phyloP scores from a whole-genome alignment of 2,797 vertebrate species.

The Enteromius afrohamiltoni region DNA sequence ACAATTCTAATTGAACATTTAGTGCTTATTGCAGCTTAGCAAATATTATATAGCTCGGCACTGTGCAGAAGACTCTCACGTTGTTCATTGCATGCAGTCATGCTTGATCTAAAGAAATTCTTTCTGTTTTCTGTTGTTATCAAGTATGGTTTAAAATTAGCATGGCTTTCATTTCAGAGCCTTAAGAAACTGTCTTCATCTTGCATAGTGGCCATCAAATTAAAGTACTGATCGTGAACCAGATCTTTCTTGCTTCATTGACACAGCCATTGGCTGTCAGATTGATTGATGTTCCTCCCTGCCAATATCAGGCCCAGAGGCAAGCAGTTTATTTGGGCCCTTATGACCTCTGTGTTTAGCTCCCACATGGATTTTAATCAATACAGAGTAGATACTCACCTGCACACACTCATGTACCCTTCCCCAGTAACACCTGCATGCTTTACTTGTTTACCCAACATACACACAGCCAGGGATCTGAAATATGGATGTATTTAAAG shows the following conservation, averaged over 20 bases:
- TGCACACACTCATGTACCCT: not conserved
- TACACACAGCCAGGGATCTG: slow-evolving; percentile 26
- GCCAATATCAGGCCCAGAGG: slow-evolving; percentile 63
- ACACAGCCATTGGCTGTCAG: slow-evolving; percentile 56
- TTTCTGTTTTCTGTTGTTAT: not conserved
- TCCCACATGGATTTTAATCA: slow-evolving; percentile 61
- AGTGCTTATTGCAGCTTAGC: slow-evolving; percentile 2
- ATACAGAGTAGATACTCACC: slow-evolving; percentile 23
- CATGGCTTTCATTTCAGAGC: slow-evolving; percentile 1
- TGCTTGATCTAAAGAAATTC: not conserved
- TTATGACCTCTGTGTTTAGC: slow-evolving; percentile 64
- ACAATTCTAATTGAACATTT: slow-evolving; percentile 30
- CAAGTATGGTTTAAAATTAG: not conserved
- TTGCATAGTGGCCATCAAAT: slow-evolving; percentile 61
- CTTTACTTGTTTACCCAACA: slow-evolving; percentile 31
- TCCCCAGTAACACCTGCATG: not conserved
- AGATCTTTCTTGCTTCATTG: slow-evolving; percentile 53
- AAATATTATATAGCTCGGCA: slow-evolving; percentile 6
- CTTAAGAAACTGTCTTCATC: slow-evolving; percentile 19
- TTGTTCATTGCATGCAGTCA: not conserved
- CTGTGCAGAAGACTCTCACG: not conserved
- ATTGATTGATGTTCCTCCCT: slow-evolving; percentile 67
- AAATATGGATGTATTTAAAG: slow-evolving; percentile 12
- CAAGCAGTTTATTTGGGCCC: slow-evolving; percentile 42
- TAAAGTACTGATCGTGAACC: slow-evolving; percentile 64